A percentile compares a stretch with the other conserved stretches of the same genome.
phyloP scores from a whole-genome alignment of 1,140 invertebrate genomes.

The Trichonephila clavata region DNA sequence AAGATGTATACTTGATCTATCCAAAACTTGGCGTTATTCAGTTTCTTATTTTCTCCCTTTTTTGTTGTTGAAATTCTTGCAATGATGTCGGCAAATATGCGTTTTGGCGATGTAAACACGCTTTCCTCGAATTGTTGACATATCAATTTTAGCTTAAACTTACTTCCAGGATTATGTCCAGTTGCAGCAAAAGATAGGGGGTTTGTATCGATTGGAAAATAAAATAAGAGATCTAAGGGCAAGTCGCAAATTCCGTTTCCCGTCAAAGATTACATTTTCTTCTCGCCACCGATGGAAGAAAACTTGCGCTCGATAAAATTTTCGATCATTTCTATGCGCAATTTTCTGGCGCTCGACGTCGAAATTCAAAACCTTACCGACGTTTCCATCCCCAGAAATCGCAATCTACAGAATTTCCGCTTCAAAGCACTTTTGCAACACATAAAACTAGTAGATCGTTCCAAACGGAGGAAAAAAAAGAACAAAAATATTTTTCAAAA shows the following conservation, averaged over 20 bases:
- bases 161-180: slow-evolving; percentile 66
- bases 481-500: background rate
- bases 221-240: slow-evolving; percentile 47
- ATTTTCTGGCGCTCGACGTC: slow-evolving; percentile 68
- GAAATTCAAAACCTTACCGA: slow-evolving; percentile 74
- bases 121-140: slow-evolving; percentile 68
- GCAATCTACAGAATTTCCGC: slow-evolving; percentile 76
- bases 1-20: slow-evolving; percentile 35
- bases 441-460: slow-evolving; percentile 73
- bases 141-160: slow-evolving; percentile 67
- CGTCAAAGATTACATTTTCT: slow-evolving; percentile 72
- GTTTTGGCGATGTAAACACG: slow-evolving; percentile 45
- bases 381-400: slow-evolving; percentile 61
- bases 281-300: slow-evolving; percentile 58
- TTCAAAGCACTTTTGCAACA: slow-evolving; percentile 72
- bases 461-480: background rate
- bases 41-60: background rate
- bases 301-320: slow-evolving; percentile 76
- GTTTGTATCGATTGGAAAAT: slow-evolving; percentile 63
- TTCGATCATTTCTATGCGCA: slow-evolving; percentile 76
- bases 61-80: background rate
- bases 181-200: background rate
- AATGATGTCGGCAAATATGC: slow-evolving; percentile 49
- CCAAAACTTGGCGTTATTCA: background rate
- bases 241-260: slow-evolving; percentile 73